Percentiles rank a stretch among this genome's conserved stretches.
phyloP scores from a whole-genome alignment of 1,140 invertebrate genomes.

The Schmidtea mediterranea region DNA sequence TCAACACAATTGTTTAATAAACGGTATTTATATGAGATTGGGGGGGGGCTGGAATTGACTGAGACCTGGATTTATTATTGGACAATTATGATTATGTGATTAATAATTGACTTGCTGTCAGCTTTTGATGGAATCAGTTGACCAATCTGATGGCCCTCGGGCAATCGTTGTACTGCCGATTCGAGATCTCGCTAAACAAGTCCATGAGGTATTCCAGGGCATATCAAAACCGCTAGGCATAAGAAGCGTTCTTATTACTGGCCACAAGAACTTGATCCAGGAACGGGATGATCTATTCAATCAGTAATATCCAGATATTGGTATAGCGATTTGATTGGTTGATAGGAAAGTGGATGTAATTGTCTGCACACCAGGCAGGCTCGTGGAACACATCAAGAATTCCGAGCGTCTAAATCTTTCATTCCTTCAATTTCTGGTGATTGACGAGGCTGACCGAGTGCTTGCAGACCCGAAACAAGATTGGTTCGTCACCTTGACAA shows the following conservation, averaged over 20 bases:
- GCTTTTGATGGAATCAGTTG: neutral
- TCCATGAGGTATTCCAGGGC: constrained; percentile 46
- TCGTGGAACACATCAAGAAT: constrained; percentile 63
- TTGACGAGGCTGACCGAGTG: constrained; percentile 81
- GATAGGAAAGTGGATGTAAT: constrained; percentile 44
- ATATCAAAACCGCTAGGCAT: neutral
- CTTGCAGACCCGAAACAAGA: constrained; percentile 63
- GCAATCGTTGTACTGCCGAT: constrained; percentile 68
- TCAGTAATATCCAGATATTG: neutral
- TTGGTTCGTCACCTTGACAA: constrained; percentile 37
- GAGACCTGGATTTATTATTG: too few relatives aligned
- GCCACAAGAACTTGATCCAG: constrained; percentile 3
- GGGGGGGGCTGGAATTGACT: too few relatives aligned
- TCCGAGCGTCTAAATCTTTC: constrained; percentile 57
- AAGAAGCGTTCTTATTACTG: constrained; percentile 6
- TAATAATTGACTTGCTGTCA: too few relatives aligned
- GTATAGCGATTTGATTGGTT: too few relatives aligned
- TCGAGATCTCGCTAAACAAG: constrained; percentile 60
- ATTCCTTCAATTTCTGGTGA: constrained; percentile 47
- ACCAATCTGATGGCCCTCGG: constrained; percentile 31
- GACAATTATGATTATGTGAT: too few relatives aligned
- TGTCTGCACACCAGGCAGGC: constrained; percentile 62
- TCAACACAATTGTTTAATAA: too few relatives aligned
- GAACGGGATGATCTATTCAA: neutral
- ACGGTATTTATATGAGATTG: too few relatives aligned